These are phyloP conservation scores for Etia nguti DNA, from an alignment of 2,113 vertebrate species.

Conservation along the genomic window DNA sequence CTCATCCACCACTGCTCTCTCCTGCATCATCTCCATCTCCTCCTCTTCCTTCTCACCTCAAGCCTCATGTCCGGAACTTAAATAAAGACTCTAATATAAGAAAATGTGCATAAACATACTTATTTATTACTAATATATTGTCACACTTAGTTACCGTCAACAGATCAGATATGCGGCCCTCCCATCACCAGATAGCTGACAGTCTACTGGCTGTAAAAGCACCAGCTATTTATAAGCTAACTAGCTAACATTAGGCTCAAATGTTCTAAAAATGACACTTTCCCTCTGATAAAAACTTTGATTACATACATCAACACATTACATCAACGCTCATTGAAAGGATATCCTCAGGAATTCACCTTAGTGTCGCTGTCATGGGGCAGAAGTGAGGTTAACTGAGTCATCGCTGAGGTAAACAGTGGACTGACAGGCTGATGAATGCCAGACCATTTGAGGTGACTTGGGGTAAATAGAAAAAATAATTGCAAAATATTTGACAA, in stretches of 20 bases:
- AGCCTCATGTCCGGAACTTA: not conserved
- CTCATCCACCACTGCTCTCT: not conserved
- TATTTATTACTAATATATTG: not conserved
- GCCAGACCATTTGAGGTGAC: not conserved
- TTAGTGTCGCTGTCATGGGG: not conserved
- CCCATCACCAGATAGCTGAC: not conserved
- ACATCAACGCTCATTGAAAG: not conserved
- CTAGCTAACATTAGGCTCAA: not conserved
- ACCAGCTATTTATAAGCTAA: not conserved
- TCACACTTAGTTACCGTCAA: not conserved
- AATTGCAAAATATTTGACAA: not conserved
- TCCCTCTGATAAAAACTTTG: not conserved
- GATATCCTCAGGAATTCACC: too few relatives aligned
- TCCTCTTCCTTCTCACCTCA: not conserved
- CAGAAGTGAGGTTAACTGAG: not conserved
- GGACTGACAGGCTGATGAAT: not conserved
- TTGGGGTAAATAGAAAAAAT: not conserved
- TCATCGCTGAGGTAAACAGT: not conserved
- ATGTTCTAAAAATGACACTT: not conserved
- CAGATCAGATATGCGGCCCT: not conserved
- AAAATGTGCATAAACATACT: not conserved
- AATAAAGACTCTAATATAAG: not conserved
- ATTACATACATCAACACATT: not conserved
- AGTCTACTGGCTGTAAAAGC: not conserved
- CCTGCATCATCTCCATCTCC: not conserved